Conservation (phyloP, 37 sponge, comb jelly and placozoan species). For the Dysidea cf. avara region DNA sequence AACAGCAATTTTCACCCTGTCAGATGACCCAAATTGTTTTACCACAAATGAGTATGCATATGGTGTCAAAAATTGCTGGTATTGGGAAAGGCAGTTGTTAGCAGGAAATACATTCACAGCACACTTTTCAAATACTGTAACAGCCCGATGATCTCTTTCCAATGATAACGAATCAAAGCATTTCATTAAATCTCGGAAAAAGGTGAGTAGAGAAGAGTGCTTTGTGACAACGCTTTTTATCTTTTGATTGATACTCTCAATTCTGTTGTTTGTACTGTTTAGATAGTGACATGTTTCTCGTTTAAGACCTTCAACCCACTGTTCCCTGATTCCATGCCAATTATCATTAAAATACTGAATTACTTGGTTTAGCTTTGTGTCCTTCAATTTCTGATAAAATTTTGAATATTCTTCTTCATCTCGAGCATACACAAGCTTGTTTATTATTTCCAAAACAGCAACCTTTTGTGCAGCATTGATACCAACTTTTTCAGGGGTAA, state of each 20-base stretch:
- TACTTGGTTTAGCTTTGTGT: constrained; percentile 19
- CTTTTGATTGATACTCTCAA: too few relatives aligned
- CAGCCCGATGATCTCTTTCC: constrained; percentile 46
- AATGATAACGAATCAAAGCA: constrained; percentile 24
- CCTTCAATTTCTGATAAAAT: constrained; percentile 13
- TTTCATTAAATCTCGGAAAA: too few relatives aligned
- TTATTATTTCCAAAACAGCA: too few relatives aligned
- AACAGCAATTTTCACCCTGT: constrained; percentile 12
- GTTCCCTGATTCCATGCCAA: constrained; percentile 63
- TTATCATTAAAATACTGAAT: constrained; percentile 45
- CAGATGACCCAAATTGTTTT: constrained; percentile 10
- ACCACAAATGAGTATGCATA: constrained; percentile 37
- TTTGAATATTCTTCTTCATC: constrained; percentile 33
- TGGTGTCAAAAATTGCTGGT: constrained; percentile 25
- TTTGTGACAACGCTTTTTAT: too few relatives aligned
- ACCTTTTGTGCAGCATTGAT: too few relatives aligned
- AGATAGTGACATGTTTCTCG: too few relatives aligned
- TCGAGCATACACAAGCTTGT: constrained; percentile 45
- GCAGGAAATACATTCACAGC: not conserved
- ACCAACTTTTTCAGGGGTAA: constrained; percentile 56
- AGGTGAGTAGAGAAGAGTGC: too few relatives aligned
- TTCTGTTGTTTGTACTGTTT: too few relatives aligned
- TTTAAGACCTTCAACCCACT: constrained; percentile 65
- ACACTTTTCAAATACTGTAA: constrained; percentile 1
- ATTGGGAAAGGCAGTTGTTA: constrained; percentile 19